Evolutionary conservation across 2,888 invertebrate genomes (phyloP), one percentile per base, ranked within the genome.

Genomic region (Dascillus cervinus): DNA sequence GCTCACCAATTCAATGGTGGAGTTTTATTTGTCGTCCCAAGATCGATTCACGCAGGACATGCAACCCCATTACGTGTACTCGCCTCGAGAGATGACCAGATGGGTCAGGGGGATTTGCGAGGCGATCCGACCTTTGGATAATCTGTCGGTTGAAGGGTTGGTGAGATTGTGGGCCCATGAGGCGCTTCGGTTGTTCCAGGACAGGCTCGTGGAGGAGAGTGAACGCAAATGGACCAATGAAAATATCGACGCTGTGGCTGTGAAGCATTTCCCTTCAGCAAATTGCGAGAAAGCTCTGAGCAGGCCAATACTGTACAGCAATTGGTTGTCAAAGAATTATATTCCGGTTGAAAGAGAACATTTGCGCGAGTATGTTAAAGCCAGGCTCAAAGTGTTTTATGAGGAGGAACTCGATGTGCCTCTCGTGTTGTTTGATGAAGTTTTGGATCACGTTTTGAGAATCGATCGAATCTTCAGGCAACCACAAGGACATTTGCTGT

Each of bases 41-140:
- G 97, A 97, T 62, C 75, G 85, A 30, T 99, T 98, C 66, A 98
- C 98, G 1, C 97, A 97, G 67, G 98, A 98, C 65, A 97, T 97
- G 92, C 98, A 99, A 65, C 98, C 98, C 1, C 98, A 99, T 67
- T 98, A 99, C 64, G 96, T 99, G 0, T 98, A 99, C 70, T 96
- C 96, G 33, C 98, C 98, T 5, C 75, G 91, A 56, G 98, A 98
- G 69, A 91, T 98, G 92, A 98, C 98, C 0, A 72, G 98, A 57
- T 98, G 98, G 98, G 97, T 98, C 31, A 77, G 98, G 39, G 98
- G 98, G 43, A 98, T 99, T 49, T 96, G 95, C 62, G 98, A 99
- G 68, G 98, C 98, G 5, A 89, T 99, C 41, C 78, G 95, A 40
- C 97, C 97, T 0, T 66, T 98, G 26, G 98, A 98, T 58, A 84